Evolutionary conservation across 2,113 vertebrate species (phyloP).

Genomic region (Malurus melanocephalus): DNA sequence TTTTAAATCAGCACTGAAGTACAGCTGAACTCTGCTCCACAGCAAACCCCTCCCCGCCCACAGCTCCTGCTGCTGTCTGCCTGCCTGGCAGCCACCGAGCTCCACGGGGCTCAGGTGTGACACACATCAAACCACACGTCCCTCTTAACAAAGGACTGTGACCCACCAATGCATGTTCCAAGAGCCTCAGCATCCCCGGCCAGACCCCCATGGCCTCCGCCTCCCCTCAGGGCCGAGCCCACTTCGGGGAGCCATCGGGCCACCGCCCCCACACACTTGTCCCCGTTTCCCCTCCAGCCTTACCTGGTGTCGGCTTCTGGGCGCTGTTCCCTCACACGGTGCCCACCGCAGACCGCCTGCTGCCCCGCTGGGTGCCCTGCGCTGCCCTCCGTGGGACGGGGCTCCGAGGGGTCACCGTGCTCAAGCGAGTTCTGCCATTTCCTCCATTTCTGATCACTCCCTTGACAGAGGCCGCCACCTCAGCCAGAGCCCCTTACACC

Average conservation of each 20-base stretch:
- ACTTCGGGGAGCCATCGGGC: background rate
- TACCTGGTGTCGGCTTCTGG: background rate
- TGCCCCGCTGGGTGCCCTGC: background rate
- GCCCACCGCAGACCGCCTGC: background rate
- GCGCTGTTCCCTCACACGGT: background rate
- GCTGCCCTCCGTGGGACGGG: accelerated
- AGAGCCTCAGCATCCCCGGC: background rate
- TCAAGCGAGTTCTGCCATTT: accelerated
- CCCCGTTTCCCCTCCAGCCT: background rate
- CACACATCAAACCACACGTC: background rate
- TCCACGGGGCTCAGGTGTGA: background rate
- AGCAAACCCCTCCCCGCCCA: background rate
- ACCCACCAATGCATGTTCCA: background rate
- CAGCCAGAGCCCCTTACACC: background rate
- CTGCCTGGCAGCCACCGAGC: background rate
- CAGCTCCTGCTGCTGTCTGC: background rate
- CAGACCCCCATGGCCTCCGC: background rate
- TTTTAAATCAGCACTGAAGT: background rate
- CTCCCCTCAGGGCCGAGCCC: background rate
- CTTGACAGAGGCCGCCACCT: background rate
- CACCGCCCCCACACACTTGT: background rate
- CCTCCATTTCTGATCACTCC: background rate
- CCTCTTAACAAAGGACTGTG: accelerated
- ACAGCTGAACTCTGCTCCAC: background rate
- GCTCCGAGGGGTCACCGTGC: background rate